phyloP scores from a whole-genome alignment of 2,888 invertebrate genomes.

The Aspidapion aeneum region DNA sequence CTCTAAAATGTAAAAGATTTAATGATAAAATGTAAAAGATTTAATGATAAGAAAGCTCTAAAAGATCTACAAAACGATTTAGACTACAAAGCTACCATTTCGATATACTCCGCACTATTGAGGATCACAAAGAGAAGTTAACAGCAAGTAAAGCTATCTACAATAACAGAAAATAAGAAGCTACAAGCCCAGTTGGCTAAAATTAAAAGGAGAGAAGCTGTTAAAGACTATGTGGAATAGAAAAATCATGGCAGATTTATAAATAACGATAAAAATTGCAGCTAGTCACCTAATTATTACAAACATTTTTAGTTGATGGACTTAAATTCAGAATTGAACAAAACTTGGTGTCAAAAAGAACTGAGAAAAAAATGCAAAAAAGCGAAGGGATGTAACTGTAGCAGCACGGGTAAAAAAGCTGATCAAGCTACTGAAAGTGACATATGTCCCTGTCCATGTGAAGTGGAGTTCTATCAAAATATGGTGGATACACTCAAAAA shows the following conservation, averaged over 20 bases:
- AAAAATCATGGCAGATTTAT: constrained; percentile 36
- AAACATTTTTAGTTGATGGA: constrained; percentile 33
- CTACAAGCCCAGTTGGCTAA: constrained; percentile 24
- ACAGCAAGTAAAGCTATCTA: constrained; percentile 24
- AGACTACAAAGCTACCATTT: constrained; percentile 31
- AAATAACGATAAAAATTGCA: constrained; percentile 37
- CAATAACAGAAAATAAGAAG: constrained; percentile 23
- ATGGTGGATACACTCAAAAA: constrained; percentile 33
- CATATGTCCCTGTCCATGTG: constrained; percentile 30
- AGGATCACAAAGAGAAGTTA: constrained; percentile 32
- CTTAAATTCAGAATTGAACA: constrained; percentile 35
- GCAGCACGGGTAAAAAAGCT: constrained; percentile 5
- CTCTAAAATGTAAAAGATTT: constrained; percentile 2
- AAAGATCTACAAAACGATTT: constrained; percentile 34
- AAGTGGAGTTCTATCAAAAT: constrained; percentile 32
- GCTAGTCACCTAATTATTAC: too few relatives aligned
- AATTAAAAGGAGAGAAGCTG: constrained; percentile 24
- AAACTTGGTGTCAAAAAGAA: constrained; percentile 29
- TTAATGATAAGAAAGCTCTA: constrained; percentile 31
- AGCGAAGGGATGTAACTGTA: constrained; percentile 16
- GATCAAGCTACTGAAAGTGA: constrained; percentile 10
- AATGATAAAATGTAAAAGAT: background rate
- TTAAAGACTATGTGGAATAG: constrained; percentile 32
- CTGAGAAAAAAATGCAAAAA: constrained; percentile 23
- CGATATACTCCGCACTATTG: constrained; percentile 26